phyloP scores from a whole-genome alignment of 2,113 vertebrate species.

The mouse (Mus musculus) region GRCm39 chr7:79816501-79817000 shows the following conservation, averaged over 20 bases:
- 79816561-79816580: background rate
- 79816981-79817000: background rate
- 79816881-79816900: background rate
- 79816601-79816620: slow-evolving; percentile 33
- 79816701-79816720: background rate
- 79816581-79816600: slow-evolving; percentile 59
- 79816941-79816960: background rate
- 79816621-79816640: slow-evolving; percentile 73
- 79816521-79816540: background rate
- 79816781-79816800: background rate
- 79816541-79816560: background rate
- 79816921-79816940: background rate
- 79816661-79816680: slow-evolving; percentile 6
- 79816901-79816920: background rate
- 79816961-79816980: background rate
- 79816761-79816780: background rate
- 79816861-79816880: background rate
- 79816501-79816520: background rate
- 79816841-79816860: background rate
- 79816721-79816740: accelerated
- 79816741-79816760: background rate
- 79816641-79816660: slow-evolving; percentile 29
- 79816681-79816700: background rate
- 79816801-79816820: background rate
- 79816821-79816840: background rate